phyloP scores from a whole-genome alignment of 64 coral and sea anemone genomes.

The Platygyra sinensis region DNA sequence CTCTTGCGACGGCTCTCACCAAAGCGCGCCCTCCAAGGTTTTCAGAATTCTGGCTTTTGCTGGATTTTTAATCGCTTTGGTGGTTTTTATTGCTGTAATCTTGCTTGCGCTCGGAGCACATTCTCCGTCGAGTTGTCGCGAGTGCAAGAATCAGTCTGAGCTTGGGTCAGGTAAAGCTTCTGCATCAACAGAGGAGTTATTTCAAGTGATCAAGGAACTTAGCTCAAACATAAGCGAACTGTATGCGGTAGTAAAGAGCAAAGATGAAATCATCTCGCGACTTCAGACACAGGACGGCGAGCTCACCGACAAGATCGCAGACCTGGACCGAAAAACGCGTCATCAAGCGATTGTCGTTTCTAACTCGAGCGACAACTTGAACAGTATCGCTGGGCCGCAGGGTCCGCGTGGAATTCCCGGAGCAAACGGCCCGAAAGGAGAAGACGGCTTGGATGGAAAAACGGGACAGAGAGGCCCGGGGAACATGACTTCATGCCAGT shows the following conservation, averaged over 20 bases:
- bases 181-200: not conserved
- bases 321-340: constrained; percentile 20
- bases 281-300: constrained; percentile 18
- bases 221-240: constrained; percentile 17
- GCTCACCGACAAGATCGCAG: not conserved
- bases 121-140: constrained; percentile 1
- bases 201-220: not conserved
- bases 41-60: not conserved
- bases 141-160: constrained; percentile 3
- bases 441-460: not conserved
- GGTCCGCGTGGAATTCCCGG: constrained; percentile 26
- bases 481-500: constrained; percentile 49
- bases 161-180: not conserved
- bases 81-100: not conserved
- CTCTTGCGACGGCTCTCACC: not conserved
- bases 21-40: not conserved
- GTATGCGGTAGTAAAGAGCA: not conserved
- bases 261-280: constrained; percentile 21
- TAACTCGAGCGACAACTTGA: constrained; percentile 26
- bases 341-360: constrained; percentile 4
- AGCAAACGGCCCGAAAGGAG: not conserved
- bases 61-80: constrained; percentile 4
- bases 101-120: constrained; percentile 19
- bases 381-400: not conserved
- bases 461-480: constrained; percentile 10